Evolutionary conservation across 2,888 invertebrate species (phyloP), one percentile per base, ranked within the genome.

Genomic region (Perithous albicinctus): DNA sequence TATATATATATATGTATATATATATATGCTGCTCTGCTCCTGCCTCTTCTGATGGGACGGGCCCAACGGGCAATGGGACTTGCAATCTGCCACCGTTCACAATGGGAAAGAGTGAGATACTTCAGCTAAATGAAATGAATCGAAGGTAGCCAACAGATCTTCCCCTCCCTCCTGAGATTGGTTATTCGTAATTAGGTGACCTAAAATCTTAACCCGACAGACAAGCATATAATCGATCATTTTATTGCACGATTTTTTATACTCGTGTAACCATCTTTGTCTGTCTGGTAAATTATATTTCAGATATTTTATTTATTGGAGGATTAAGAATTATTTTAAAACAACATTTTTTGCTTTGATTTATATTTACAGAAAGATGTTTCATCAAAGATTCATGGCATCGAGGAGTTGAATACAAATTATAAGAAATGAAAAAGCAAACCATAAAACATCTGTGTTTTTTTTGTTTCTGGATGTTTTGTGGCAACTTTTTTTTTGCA

Each of bases 1-100:
- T 48, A 48, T 63, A n/a, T n/a, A n/a, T n/a, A n/a, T n/a, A n/a
- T n/a, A n/a, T n/a, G n/a, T n/a, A n/a, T n/a, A n/a, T n/a, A n/a
- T n/a, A n/a, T n/a, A n/a, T n/a, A n/a, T 29, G 51, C 86, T 80
- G 15, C 73, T 83, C 87, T 84, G 85, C 86, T 87, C 87, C 88
- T 88, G 86, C 89, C 86, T 84, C 84, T 74, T 67, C 66, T 69
- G 72, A 80, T 83, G 78, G 83, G 83, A 86, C 86, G 85, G 86
- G 83, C 86, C 86, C 66, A 38, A 69, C 74, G 70, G 67, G 74
- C 85, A 87, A 88, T 87, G 87, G 88, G 87, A 89, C 88, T 89
- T 86, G 85, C 86, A 74, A 86, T 87, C 83, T 86, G 86, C 88
- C 66, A 66, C 29, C 83, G 81, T 79, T 32, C 15, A 72, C 51